Conservation (phyloP, 1,140 invertebrate species). For the Tetraneura akinire region DNA sequence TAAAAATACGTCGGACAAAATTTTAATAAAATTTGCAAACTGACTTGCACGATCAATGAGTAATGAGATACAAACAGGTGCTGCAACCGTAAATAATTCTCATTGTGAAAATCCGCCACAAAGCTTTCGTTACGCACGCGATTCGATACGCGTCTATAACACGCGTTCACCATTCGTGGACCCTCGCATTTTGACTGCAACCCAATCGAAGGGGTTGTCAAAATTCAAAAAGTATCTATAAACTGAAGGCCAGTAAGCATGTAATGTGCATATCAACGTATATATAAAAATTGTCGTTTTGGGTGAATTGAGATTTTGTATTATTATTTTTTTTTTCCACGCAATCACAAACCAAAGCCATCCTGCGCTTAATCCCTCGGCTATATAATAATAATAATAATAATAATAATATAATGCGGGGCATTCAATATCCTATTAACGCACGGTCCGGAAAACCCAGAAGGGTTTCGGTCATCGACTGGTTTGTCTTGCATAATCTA, state of each 20-base stretch:
- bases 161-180: too few relatives aligned
- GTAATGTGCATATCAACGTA: too few relatives aligned
- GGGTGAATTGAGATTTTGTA: background rate
- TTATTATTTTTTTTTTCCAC: background rate
- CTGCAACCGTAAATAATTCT: slow-evolving; percentile 44
- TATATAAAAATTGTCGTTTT: background rate
- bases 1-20: background rate
- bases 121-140: slow-evolving; percentile 42
- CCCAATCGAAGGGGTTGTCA: background rate
- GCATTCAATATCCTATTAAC: slow-evolving; percentile 47
- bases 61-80: slow-evolving; percentile 37
- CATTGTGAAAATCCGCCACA: slow-evolving; percentile 46
- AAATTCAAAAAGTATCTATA: background rate
- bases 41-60: slow-evolving; percentile 6
- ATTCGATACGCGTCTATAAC: slow-evolving; percentile 36
- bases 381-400: too few relatives aligned
- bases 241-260: too few relatives aligned
- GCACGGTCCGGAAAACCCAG: slow-evolving; percentile 16
- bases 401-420: too few relatives aligned
- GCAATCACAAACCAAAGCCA: background rate
- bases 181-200: background rate
- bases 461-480: slow-evolving; percentile 25
- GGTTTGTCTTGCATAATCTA: slow-evolving; percentile 11
- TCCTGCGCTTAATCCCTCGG: background rate
- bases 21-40: slow-evolving; percentile 23